These are phyloP conservation scores for Mesocricetus auratus DNA, from an alignment of 2,113 vertebrate genomes.

Conservation along the genomic window DNA sequence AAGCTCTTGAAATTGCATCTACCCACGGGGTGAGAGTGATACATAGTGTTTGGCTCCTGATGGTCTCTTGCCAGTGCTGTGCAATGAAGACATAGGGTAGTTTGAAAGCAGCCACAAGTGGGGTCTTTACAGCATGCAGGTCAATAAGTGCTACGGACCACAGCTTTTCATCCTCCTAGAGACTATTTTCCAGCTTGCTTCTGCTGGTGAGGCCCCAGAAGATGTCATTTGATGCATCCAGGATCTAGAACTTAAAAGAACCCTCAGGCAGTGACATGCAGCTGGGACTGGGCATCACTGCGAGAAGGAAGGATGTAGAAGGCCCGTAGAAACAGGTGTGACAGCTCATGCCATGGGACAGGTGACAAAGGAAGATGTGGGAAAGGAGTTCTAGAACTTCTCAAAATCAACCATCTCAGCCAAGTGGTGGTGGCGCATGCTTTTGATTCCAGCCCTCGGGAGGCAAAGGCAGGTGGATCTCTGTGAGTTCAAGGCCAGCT, in stretches of 20 bases:
- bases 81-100: background rate
- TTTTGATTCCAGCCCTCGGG: too few species aligned
- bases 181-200: background rate
- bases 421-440: background rate
- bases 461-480: background rate
- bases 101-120: background rate
- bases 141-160: too few species aligned
- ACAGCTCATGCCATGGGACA: background rate
- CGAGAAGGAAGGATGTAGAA: background rate
- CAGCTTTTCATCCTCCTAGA: background rate
- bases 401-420: background rate
- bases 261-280: background rate
- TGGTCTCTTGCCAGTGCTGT: background rate
- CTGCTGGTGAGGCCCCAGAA: background rate
- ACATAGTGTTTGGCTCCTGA: background rate
- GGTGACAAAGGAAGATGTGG: background rate
- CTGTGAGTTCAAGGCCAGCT: background rate
- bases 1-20: background rate
- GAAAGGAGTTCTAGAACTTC: background rate
- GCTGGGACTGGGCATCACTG: background rate
- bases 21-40: background rate
- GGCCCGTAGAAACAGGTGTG: fast-evolving
- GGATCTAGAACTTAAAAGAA: background rate
- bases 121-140: too few species aligned
- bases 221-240: background rate